Conservation (phyloP, 2,113 vertebrate genomes). For the Mixornis gularis region DNA sequence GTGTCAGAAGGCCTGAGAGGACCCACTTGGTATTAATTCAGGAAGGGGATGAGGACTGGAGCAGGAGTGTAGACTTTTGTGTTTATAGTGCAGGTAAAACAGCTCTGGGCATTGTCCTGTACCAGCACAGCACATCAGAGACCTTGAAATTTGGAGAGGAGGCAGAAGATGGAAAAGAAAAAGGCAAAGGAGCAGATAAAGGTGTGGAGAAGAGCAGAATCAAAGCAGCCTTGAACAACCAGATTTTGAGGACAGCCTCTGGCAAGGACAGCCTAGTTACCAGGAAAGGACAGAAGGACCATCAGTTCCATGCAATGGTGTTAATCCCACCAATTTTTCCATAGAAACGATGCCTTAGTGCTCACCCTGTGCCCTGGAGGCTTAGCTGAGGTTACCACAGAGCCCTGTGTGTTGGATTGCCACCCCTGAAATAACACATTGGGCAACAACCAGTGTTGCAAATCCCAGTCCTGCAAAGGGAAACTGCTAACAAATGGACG, state of each 20-base stretch:
- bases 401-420: neutral
- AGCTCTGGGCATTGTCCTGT: neutral
- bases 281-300: neutral
- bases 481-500: neutral
- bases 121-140: neutral
- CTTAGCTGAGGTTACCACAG: neutral
- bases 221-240: neutral
- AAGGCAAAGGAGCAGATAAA: neutral
- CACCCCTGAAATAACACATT: neutral
- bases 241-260: neutral
- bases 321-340: neutral
- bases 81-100: neutral
- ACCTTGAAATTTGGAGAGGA: neutral
- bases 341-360: neutral
- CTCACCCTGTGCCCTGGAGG: neutral
- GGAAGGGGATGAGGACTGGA: neutral
- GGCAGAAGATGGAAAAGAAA: neutral
- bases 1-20: neutral
- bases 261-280: neutral
- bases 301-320: neutral
- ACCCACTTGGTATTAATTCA: neutral
- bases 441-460: neutral
- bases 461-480: neutral
- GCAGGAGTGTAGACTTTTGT: accelerated
- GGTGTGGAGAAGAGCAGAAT: neutral